Evolutionary conservation across 1,140 invertebrate genomes (phyloP).

Genomic region (Potamilus streckersoni): DNA sequence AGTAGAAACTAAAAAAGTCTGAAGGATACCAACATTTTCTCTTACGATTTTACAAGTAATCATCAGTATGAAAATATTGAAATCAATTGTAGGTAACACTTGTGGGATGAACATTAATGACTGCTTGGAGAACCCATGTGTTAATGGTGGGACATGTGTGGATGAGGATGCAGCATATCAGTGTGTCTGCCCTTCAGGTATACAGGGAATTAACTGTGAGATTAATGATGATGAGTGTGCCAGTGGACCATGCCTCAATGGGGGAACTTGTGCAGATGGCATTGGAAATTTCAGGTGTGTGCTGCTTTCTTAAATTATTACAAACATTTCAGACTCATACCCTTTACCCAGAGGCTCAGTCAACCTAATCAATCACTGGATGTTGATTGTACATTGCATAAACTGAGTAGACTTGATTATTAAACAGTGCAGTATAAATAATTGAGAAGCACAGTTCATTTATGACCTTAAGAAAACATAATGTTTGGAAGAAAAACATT

Average conservation of each 20-base stretch:
- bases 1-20: no score
- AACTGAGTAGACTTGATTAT: no score
- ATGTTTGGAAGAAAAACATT: no score
- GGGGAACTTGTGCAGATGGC: background rate
- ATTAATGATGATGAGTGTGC: constrained; percentile 14
- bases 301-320: no score
- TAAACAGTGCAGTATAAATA: no score
- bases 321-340: no score
- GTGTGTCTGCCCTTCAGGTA: constrained; percentile 15
- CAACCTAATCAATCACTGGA: no score
- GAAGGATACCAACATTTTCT: background rate
- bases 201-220: constrained; percentile 3
- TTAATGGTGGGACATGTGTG: constrained; percentile 78
- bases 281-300: no score
- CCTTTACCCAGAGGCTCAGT: no score
- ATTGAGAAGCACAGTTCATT: no score
- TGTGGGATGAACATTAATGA: constrained; percentile 63
- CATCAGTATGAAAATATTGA: constrained; percentile 3
- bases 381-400: no score
- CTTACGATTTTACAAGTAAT: background rate
- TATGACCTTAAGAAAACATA: no score
- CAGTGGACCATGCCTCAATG: constrained; percentile 7
- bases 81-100: constrained; percentile 31
- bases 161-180: constrained; percentile 56
- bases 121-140: constrained; percentile 66